A percentile compares a stretch with the other conserved stretches of the same genome.
These are phyloP conservation scores for Tokudaia muenninki DNA, from an alignment of 2,797 vertebrate species.

Conservation along the genomic window DNA sequence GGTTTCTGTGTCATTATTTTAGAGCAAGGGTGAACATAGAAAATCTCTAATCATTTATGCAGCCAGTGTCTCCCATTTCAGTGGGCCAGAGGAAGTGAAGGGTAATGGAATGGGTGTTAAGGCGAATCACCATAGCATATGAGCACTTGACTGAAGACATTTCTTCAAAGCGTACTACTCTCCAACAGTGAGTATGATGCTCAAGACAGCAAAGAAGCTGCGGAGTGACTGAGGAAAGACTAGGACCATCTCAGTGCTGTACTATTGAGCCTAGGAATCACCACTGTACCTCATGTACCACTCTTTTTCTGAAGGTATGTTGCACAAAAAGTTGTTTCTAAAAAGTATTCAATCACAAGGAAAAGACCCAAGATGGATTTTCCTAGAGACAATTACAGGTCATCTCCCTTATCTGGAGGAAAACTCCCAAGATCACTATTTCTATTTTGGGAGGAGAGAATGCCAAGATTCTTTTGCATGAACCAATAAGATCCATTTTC, in stretches of 20 bases:
- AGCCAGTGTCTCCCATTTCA: not conserved
- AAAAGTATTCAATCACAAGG: not conserved
- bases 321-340: not conserved
- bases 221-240: not conserved
- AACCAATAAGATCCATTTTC: not conserved
- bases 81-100: no score
- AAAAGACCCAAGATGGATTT: not conserved
- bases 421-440: not conserved
- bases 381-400: not conserved
- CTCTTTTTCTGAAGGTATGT: not conserved
- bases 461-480: not conserved
- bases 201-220: not conserved
- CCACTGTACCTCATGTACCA: not conserved
- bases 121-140: not conserved
- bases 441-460: not conserved
- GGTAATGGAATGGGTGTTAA: accelerated
- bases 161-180: not conserved
- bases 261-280: not conserved
- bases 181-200: not conserved
- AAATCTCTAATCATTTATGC: no score
- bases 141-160: not conserved
- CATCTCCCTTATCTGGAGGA: not conserved
- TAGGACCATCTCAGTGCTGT: not conserved
- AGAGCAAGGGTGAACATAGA: no score
- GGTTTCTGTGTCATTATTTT: no score